These are phyloP conservation scores for Rhamnusium bicolor DNA, from an alignment of 2,888 invertebrate species.

Conservation along the genomic window DNA sequence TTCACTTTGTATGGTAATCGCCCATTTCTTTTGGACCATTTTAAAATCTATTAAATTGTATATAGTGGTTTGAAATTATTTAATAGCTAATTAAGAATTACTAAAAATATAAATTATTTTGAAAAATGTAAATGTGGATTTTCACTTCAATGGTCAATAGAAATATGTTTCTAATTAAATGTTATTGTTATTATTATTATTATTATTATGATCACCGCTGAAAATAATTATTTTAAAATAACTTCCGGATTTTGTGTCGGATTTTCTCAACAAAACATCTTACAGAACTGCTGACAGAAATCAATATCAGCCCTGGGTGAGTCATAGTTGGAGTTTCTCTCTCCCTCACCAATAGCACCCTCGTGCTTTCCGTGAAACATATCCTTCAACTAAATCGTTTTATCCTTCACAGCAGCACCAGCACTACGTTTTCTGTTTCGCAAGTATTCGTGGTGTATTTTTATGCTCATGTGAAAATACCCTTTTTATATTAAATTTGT, in stretches of 20 bases:
- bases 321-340: slow-evolving; percentile 33
- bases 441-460: slow-evolving; percentile 2
- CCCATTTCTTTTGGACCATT: too few relatives aligned
- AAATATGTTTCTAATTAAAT: too few relatives aligned
- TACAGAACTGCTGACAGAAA: slow-evolving; percentile 49
- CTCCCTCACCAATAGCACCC: slow-evolving; percentile 11
- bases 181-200: too few relatives aligned
- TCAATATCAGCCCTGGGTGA: slow-evolving; percentile 50
- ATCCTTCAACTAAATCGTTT: slow-evolving; percentile 21
- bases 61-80: too few relatives aligned
- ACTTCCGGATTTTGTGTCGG: slow-evolving; percentile 1
- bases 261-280: slow-evolving; percentile 43
- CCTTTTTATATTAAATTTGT: slow-evolving; percentile 18
- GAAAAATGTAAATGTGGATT: too few relatives aligned
- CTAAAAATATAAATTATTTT: too few relatives aligned
- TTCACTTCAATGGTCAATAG: too few relatives aligned
- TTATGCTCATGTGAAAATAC: neutral
- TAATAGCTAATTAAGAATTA: too few relatives aligned
- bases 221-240: slow-evolving; percentile 13
- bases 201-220: too few relatives aligned
- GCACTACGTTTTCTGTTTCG: neutral
- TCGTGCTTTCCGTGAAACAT: slow-evolving; percentile 9
- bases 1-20: too few relatives aligned
- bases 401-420: slow-evolving; percentile 5
- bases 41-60: too few relatives aligned